Evolutionary conservation across 2,113 vertebrate species (phyloP), one percentile per base, ranked within the genome.

Genomic region (Trogon surrucura): DNA sequence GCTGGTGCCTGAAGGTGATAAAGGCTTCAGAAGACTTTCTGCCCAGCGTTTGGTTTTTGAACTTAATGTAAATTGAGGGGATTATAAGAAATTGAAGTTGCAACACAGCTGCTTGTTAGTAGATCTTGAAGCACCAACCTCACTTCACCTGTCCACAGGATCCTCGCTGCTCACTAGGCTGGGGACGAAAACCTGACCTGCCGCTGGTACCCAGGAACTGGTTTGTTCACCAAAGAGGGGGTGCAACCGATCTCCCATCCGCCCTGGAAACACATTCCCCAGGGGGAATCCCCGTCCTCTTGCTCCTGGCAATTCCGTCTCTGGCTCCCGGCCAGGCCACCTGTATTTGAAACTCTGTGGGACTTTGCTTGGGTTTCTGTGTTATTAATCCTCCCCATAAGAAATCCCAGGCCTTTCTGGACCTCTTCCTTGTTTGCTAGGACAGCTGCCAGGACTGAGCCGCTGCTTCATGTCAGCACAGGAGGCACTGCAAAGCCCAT

Each of bases 361-460:
- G 65, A 88, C 90, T 92, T 86, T 0, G 0, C 67, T 94, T 79
- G 88, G 53, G 90, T 93, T 96, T 96, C 92, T 93, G n/a, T 83
- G 87, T 92, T 91, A 86, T 60, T 96, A 96, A 96, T 96, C 80
- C 91, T 94, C 54, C 74, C 50, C 56, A 77, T 89, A 85, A 96
- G 89, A 96, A 96, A 96, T 96, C 91, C 67, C 87, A 93, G 79
- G 71, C 90, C 79, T 91, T 93, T 94, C 90, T 96, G 95, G 95
- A 96, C 72, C 71, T 95, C 90, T 95, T 95, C 93, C 74, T 94
- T 91, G 67, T n/a, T 77, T 93, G 82, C 91, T 89, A 95, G 93
- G 80, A 89, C 65, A 81, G 86, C 79, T 97, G 94, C 91, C 95
- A 95, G 89, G 54, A 29, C 85, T 62, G 62, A 3, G 30, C 81